These are phyloP conservation scores for Phenganax subtilis DNA, from an alignment of 92 coral and sea anemone genomes.

Conservation along the genomic window DNA sequence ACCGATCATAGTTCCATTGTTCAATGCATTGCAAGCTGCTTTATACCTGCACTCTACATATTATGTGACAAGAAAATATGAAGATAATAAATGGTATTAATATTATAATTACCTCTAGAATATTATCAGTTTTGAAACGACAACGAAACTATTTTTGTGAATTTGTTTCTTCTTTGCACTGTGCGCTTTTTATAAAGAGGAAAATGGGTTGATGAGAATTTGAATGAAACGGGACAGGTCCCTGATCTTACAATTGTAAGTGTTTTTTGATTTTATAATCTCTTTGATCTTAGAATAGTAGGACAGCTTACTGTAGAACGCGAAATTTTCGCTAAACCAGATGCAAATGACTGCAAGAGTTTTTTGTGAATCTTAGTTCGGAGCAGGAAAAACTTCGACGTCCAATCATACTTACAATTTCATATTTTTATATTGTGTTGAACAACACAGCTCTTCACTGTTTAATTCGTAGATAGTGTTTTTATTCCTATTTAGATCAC, in stretches of 20 bases:
- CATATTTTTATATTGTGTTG: too few relatives aligned
- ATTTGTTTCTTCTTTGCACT: background rate
- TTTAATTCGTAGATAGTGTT: too few relatives aligned
- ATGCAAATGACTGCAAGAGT: too few relatives aligned
- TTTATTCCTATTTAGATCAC: background rate
- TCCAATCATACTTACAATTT: too few relatives aligned
- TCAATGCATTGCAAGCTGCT: background rate
- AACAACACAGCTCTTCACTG: too few relatives aligned
- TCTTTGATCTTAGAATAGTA: too few relatives aligned
- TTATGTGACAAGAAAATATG: background rate
- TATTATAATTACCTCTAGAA: background rate
- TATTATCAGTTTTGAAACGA: too few relatives aligned
- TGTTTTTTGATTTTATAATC: background rate
- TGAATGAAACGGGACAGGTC: conserved; percentile 6
- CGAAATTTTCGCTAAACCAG: too few relatives aligned
- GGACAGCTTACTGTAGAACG: too few relatives aligned
- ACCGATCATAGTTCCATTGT: background rate
- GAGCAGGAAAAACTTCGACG: too few relatives aligned
- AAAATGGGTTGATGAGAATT: background rate
- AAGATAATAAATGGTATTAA: too few relatives aligned
- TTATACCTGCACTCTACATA: background rate
- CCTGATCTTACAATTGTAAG: conserved; percentile 24
- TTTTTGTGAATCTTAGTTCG: too few relatives aligned
- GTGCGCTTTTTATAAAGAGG: background rate
- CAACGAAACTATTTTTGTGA: background rate